These are phyloP conservation scores for Daphoenositta chrysoptera DNA, from an alignment of 2,113 vertebrate species.

Conservation along the genomic window DNA sequence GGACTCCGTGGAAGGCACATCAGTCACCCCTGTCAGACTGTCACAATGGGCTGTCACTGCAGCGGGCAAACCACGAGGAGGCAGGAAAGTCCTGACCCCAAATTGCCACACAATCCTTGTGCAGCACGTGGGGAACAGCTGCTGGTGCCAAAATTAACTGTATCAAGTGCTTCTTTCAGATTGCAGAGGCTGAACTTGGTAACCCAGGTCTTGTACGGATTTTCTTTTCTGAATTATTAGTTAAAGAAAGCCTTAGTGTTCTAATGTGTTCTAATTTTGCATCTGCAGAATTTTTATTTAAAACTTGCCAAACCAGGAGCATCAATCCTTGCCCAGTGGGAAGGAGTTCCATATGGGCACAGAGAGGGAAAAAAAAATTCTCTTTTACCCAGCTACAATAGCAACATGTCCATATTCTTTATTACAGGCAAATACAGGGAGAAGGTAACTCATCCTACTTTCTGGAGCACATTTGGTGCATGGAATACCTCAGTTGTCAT, in stretches of 20 bases:
- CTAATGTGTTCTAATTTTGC: background rate
- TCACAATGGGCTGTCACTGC: background rate
- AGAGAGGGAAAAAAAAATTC: accelerated
- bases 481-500: background rate
- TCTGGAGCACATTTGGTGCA: background rate
- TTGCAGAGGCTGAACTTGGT: background rate
- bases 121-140: background rate
- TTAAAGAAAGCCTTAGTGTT: background rate
- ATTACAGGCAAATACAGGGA: background rate
- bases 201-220: background rate
- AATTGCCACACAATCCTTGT: background rate
- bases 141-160: background rate
- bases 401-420: background rate
- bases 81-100: background rate
- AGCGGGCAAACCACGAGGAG: background rate
- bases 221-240: background rate
- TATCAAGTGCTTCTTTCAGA: background rate
- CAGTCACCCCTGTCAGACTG: background rate
- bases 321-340: background rate
- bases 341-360: background rate
- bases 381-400: background rate
- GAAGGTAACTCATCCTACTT: background rate
- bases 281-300: background rate
- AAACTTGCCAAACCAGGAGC: background rate
- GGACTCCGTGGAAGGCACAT: background rate